Evolutionary conservation across 2,888 invertebrate species (phyloP), one percentile per base, ranked within the genome.

Genomic region (Tromatobia lineatoria): DNA sequence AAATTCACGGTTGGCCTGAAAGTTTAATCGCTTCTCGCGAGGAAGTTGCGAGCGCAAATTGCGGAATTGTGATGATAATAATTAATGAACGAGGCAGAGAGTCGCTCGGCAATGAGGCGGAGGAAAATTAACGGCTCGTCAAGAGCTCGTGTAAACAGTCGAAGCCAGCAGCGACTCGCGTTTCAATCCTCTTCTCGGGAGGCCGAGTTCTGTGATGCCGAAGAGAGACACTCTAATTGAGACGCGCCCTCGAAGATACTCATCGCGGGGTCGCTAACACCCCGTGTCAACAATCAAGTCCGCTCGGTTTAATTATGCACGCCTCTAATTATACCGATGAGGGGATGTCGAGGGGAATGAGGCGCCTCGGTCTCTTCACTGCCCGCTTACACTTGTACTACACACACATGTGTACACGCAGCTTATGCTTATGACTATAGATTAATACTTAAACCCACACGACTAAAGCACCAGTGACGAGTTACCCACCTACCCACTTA

Each of bases 221-320:
- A 78, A 83, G 74, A 88, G 88, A 87, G 77, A 88, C 88, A 88
- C 89, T 91, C 93, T 93, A 93, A 93, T 93, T 92, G 93, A 92
- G 91, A 91, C 92, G 90, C 92, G 90, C 92, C 92, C 91, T 91
- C 90, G 91, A 92, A 92, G 91, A 92, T 89, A 91, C 89, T 92
- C 92, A 87, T 91, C 91, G 90, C 82, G 82, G 88, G 83, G 83
- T 87, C 90, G 93, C 92, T 93, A 93, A 93, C 90, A 87, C 86
- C 88, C 86, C 89, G 89, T 91, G 92, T 92, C 92, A 93, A 93
- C 93, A 92, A 92, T 92, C 92, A 88, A 80, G 85, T 86, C 83
- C 52, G 77, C 20, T 71, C 82, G 66, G 85, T 88, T 92, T 93
- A 93, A 92, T 93, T 93, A 93, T 93, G 91, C 93, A 92, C 92